Conservation (phyloP, 2,113 vertebrate species). For the Oenanthe oenanthe region DNA sequence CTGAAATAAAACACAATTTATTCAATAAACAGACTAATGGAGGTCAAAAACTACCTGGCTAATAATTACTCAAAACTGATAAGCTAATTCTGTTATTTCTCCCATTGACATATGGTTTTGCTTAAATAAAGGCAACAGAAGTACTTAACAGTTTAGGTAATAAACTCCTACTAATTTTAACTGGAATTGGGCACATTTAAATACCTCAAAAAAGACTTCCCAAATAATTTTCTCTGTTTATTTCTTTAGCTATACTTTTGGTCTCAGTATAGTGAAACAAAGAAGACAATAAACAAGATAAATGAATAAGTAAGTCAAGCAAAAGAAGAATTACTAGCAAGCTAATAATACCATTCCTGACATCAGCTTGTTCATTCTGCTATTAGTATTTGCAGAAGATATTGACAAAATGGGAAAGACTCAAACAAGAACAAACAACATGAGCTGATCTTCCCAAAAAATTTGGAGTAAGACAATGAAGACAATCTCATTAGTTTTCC, state of each 20-base stretch:
- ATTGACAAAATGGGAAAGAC: neutral
- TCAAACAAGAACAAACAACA: neutral
- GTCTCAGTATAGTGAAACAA: neutral
- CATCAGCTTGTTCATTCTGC: fast-evolving
- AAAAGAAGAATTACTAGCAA: neutral
- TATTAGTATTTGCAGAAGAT: neutral
- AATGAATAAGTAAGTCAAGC: neutral
- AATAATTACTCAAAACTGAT: neutral
- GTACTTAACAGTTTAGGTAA: neutral
- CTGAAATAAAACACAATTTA: neutral
- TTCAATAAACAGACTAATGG: neutral
- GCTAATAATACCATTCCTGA: neutral
- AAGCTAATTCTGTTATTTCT: neutral
- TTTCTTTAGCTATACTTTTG: neutral
- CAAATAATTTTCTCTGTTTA: neutral
- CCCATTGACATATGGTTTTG: neutral
- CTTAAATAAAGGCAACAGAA: neutral
- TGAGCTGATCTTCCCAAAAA: neutral
- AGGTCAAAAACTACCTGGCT: neutral
- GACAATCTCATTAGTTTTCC: neutral
- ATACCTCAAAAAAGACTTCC: neutral
- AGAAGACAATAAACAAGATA: neutral
- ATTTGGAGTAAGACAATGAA: neutral
- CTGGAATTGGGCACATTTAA: neutral
- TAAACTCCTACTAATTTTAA: neutral